A percentile compares a stretch with the other conserved stretches of the same genome.
phyloP scores from a whole-genome alignment of 2,113 vertebrate species.

The Numenius arquata region DNA sequence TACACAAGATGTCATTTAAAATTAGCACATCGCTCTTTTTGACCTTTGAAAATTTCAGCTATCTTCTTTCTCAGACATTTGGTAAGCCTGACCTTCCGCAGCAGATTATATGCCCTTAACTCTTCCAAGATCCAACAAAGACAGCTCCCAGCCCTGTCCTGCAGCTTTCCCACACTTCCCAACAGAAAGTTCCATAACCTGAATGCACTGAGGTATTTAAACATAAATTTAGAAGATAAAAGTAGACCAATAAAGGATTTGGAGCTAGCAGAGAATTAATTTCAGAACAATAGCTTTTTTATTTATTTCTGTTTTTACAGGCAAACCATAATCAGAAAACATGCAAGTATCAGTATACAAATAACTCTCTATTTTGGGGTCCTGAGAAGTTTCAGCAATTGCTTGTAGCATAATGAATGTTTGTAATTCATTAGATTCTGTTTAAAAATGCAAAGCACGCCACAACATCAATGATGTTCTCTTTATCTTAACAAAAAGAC shows the following conservation, averaged over 20 bases:
- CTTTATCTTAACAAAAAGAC: slow-evolving; percentile 68
- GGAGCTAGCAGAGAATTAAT: slow-evolving; percentile 33
- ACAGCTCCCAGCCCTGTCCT: not conserved
- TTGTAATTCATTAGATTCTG: slow-evolving; percentile 74
- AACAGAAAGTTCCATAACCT: slow-evolving; percentile 40
- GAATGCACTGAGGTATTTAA: slow-evolving; percentile 14
- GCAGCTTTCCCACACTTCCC: slow-evolving; percentile 4
- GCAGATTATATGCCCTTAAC: not conserved
- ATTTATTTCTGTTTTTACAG: slow-evolving; percentile 25
- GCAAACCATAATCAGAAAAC: slow-evolving; percentile 45
- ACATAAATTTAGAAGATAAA: slow-evolving; percentile 34
- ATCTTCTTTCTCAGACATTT: not conserved
- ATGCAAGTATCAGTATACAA: slow-evolving; percentile 57
- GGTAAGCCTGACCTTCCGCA: not conserved
- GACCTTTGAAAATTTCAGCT: slow-evolving; percentile 43
- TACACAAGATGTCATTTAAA: slow-evolving; percentile 15
- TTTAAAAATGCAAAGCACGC: slow-evolving; percentile 77
- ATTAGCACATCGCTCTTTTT: not conserved
- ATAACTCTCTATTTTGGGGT: slow-evolving; percentile 73
- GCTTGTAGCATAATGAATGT: slow-evolving; percentile 73
- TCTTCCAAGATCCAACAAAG: slow-evolving; percentile 39
- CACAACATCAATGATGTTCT: slow-evolving; percentile 71
- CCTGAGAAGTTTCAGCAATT: slow-evolving; percentile 73
- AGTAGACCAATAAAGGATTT: slow-evolving; percentile 12
- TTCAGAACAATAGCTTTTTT: slow-evolving; percentile 30